Percentiles rank a stretch among this genome's conserved stretches.
phyloP scores from a whole-genome alignment of 2,797 vertebrate genomes.

The Threskiornis aethiopicus region DNA sequence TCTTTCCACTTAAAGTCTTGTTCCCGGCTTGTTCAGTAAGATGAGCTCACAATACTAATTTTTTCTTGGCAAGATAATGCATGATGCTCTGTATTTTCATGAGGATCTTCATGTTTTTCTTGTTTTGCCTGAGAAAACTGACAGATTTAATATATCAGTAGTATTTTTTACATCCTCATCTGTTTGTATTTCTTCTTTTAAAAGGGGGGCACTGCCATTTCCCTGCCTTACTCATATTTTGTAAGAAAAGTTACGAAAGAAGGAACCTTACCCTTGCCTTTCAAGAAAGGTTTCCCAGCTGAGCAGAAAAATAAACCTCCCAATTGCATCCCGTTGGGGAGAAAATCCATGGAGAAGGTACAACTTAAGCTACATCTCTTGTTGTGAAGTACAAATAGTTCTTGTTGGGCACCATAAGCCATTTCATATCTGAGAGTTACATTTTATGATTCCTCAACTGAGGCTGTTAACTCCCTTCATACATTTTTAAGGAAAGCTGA shows the following conservation, averaged over 20 bases:
- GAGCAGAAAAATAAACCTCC: not conserved
- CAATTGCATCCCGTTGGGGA: rapidly evolving
- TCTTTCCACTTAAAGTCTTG: not conserved
- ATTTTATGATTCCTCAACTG: not conserved
- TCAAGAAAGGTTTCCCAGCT: not conserved
- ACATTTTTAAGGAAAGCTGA: not conserved
- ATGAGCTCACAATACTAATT: not conserved
- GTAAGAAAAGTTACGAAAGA: not conserved
- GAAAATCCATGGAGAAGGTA: not conserved
- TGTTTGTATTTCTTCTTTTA: not conserved
- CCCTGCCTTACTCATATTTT: not conserved
- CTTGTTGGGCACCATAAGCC: not conserved
- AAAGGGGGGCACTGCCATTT: not conserved
- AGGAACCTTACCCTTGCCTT: not conserved
- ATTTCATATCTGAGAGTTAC: not conserved
- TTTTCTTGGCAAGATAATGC: not conserved
- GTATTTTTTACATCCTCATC: not conserved
- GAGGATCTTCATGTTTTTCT: not conserved
- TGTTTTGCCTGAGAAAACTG: not conserved
- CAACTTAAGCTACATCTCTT: not conserved
- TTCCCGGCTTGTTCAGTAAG: not conserved
- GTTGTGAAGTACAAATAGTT: not conserved
- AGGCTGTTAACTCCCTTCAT: not conserved
- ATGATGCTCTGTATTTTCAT: not conserved
- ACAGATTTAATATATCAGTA: not conserved